Percentiles rank a stretch among this genome's conserved stretches.
Evolutionary conservation across 1,140 invertebrate genomes (phyloP).

Genomic region (Holotrichia oblita): DNA sequence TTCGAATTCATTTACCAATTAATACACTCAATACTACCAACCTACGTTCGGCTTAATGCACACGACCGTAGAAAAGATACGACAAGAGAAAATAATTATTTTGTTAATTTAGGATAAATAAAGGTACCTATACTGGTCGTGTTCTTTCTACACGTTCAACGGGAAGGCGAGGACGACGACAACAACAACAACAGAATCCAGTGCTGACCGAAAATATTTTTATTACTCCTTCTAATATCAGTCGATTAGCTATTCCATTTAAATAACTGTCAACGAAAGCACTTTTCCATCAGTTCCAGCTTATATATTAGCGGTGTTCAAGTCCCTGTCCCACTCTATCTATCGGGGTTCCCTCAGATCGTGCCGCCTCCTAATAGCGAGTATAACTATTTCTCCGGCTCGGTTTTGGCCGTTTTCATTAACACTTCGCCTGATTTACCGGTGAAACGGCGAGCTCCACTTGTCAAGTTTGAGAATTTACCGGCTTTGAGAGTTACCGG

Average conservation of each 20-base stretch:
- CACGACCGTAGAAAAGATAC: not conserved
- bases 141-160: not conserved
- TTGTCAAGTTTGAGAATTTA: not conserved
- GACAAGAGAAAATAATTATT: conserved; percentile 25
- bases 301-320: conserved; percentile 5
- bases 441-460: not conserved
- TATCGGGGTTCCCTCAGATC: conserved; percentile 13
- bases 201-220: not conserved
- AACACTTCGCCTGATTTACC: conserved; percentile 27
- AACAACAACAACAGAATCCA: not conserved
- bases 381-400: conserved; percentile 22
- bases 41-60: not conserved
- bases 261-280: conserved; percentile 35
- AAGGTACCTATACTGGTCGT: not conserved
- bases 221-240: conserved; percentile 18
- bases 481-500: no score
- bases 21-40: conserved; percentile 5
- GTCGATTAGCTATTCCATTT: conserved; percentile 18
- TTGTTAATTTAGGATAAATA: conserved; percentile 29
- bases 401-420: conserved; percentile 23
- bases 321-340: not conserved
- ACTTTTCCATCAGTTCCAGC: conserved; percentile 4
- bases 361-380: conserved; percentile 27
- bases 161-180: not conserved
- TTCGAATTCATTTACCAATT: conserved; percentile 21